These are phyloP conservation scores for Drosophila kurseongensis DNA, from an alignment of 1,140 invertebrate genomes.

Conservation along the genomic window DNA sequence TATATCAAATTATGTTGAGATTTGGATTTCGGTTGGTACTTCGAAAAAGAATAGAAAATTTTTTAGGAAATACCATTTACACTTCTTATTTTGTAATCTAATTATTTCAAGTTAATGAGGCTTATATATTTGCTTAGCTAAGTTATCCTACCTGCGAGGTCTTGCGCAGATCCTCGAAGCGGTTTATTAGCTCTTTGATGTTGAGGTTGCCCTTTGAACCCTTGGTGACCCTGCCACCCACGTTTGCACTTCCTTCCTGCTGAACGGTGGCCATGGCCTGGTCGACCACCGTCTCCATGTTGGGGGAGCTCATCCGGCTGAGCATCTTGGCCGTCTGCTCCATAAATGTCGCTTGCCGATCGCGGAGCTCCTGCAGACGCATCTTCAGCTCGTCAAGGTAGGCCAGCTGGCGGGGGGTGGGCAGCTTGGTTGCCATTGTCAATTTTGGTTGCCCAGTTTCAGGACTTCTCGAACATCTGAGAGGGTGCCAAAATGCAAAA, in stretches of 20 bases:
- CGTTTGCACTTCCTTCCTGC: background rate
- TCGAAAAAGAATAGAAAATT: no score
- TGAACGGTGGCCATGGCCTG: background rate
- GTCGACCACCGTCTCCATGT: background rate
- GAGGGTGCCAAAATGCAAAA: background rate
- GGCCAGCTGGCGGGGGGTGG: conserved; percentile 55
- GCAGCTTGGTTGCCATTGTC: conserved; percentile 9
- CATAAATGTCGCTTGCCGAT: conserved; percentile 63
- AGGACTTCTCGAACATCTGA: conserved; percentile 2
- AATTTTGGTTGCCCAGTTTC: conserved; percentile 31
- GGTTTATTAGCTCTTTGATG: conserved; percentile 57
- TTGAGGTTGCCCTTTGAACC: conserved; percentile 11
- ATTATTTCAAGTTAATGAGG: no score
- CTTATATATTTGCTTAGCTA: no score
- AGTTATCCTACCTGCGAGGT: conserved; percentile 33
- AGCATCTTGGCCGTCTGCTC: conserved; percentile 60
- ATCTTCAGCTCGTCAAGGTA: conserved; percentile 68
- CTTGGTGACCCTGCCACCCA: background rate
- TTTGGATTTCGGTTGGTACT: no score
- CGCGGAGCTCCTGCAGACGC: conserved; percentile 47
- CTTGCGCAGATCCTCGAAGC: conserved; percentile 64
- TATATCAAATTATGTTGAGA: no score
- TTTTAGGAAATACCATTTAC: no score
- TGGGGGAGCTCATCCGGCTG: conserved; percentile 38
- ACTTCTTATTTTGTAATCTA: no score